Evolutionary conservation across 2,113 vertebrate species (phyloP).

Genomic region (Cyprinodon variegatus): DNA sequence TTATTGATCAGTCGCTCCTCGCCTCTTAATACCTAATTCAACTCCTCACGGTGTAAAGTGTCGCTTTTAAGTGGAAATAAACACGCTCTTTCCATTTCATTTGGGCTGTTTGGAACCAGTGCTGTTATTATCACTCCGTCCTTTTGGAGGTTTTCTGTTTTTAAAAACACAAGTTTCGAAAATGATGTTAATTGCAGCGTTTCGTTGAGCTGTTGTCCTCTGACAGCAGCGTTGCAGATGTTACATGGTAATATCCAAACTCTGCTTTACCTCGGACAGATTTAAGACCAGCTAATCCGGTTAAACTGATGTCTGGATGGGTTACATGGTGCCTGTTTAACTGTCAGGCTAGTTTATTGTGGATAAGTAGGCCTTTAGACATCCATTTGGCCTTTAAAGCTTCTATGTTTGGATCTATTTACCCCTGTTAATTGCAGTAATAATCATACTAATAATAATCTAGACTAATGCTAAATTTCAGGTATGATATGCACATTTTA

Average conservation of each 20-base stretch:
- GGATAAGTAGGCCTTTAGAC: constrained; percentile 1
- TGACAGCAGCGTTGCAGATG: neutral
- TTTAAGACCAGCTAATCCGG: constrained; percentile 6
- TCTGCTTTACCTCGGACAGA: constrained; percentile 2
- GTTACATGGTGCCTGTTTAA: constrained; percentile 15
- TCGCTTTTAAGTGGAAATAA: neutral
- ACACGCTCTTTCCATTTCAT: neutral
- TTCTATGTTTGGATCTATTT: too few relatives aligned
- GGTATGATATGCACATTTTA: too few relatives aligned
- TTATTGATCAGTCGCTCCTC: neutral
- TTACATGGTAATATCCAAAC: neutral
- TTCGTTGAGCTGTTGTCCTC: neutral
- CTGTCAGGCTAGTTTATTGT: constrained; percentile 9
- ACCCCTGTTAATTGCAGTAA: too few relatives aligned
- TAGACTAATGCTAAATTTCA: too few relatives aligned
- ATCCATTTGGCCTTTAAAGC: neutral
- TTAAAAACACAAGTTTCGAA: constrained; percentile 17
- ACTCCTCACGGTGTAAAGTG: neutral
- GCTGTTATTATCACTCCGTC: constrained; percentile 25
- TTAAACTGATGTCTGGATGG: neutral
- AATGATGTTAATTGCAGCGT: neutral
- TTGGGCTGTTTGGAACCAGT: neutral
- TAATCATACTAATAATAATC: too few relatives aligned
- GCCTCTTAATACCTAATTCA: neutral
- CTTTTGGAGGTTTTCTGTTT: constrained; percentile 12